Base-by-base conservation (phyloP, 2,113 vertebrate genomes). In the Grammomys surdaster region DNA sequence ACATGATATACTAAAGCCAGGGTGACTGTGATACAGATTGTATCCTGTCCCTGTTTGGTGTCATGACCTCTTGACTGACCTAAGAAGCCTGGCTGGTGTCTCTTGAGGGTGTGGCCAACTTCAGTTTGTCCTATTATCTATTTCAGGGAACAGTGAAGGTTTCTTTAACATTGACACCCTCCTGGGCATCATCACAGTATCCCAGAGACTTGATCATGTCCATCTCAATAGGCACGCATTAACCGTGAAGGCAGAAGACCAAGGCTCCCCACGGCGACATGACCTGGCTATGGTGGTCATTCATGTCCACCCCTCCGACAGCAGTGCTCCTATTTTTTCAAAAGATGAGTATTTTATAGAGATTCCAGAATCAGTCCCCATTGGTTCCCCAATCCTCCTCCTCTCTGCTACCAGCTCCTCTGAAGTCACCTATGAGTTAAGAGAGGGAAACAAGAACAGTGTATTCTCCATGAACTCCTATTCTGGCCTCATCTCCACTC, bases 181-280 rank as follows among this genome's bases (percentile, higher is more conserved):
- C 51, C 98, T 99, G 56, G 99, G 99, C 97, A 99, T 99, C 97
- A 98, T 99, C 96, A 98, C 96, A 1, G 85, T 99, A 81, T 98
- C 98, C 54, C 99, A 98, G 97, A 98, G 98, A 90, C 93, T 99
- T 65, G 96, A 99, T 60, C 98, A 95, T 10, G 98, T 98, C 92
- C 98, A 98, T 67, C 99, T 99, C 94, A 98, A 98, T 36, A 98
- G 96, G 46, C 99, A 99, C 89, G 99, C 99, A 70, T 96, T 99
- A 88, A 99, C 99, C 17, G 99, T 99, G 56, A 99, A 99, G 96
- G 99, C 99, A 95, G 99, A 99, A 36, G 99, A 99, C 91, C 99
- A 99, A 97, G 99, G 99, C 0, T 99, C 99, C 93, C 99, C 99
- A 36, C 99, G 98, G 76, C 97, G 98, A 97, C 99, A 98, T 67